These are phyloP conservation scores for Zaprionus ornatus DNA, from an alignment of 1,140 invertebrate genomes.

Conservation along the genomic window DNA sequence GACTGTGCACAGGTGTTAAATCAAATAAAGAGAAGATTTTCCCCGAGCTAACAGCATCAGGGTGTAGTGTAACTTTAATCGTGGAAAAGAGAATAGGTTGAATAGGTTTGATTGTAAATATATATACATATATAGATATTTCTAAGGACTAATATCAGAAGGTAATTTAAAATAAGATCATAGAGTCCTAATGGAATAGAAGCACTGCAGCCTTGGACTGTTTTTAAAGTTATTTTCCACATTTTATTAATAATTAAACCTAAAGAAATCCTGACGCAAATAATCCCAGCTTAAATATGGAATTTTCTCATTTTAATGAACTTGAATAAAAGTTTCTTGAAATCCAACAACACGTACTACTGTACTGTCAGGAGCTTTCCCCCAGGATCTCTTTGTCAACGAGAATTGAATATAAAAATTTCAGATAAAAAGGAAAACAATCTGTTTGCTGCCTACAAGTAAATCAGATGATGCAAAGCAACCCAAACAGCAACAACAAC, in stretches of 20 bases:
- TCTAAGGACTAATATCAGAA: not conserved
- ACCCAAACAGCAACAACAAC: slow-evolving; percentile 33
- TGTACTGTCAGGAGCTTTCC: not conserved
- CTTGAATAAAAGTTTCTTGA: not conserved
- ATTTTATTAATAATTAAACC: too few relatives aligned
- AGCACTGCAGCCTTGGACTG: too few relatives aligned
- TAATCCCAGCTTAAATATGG: not conserved
- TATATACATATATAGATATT: too few relatives aligned
- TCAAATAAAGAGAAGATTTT: slow-evolving; percentile 11
- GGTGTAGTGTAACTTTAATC: not conserved
- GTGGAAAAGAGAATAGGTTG: not conserved
- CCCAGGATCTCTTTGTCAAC: not conserved
- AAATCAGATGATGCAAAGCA: slow-evolving; percentile 35
- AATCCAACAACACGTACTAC: not conserved
- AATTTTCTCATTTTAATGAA: not conserved
- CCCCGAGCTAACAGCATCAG: not conserved
- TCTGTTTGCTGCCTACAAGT: slow-evolving; percentile 47
- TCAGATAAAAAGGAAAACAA: slow-evolving; percentile 45
- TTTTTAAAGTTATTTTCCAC: too few relatives aligned
- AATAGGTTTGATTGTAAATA: not conserved
- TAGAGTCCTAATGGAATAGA: too few relatives aligned
- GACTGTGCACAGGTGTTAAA: slow-evolving; percentile 28
- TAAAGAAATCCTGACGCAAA: not conserved
- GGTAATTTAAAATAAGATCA: too few relatives aligned
- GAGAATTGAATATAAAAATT: slow-evolving; percentile 57